Base-by-base conservation (phyloP, 2,113 vertebrate genomes). In the Heterotis niloticus region DNA sequence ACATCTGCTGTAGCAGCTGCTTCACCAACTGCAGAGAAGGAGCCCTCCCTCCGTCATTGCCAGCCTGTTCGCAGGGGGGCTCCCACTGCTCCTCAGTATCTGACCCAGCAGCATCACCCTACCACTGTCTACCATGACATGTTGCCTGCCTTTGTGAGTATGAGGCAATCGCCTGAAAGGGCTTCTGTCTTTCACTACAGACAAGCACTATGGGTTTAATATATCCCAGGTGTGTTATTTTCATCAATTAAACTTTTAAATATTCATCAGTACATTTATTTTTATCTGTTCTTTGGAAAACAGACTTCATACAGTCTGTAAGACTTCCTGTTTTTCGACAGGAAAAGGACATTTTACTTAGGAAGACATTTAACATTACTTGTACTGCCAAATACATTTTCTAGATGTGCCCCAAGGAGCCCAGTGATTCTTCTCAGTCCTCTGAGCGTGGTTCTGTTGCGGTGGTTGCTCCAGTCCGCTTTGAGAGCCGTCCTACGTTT, bases 131-230 rank as follows among this genome's bases (percentile, higher is more conserved):
- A 98, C 93, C 98, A 98, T 73, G 98, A 99, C 88, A 98, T 99
- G 98, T 92, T 99, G 74, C 98, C 98, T 80, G 97, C 98, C 82
- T 99, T 99, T 90, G 97, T 99, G 87, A 95, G 96, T 95, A 65
- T 23, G 1, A 18, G 20, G 10, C 20, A 23, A n/a, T 11, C 18
- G 20, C 18, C 59, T 62, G 20, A 17, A 20, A 62, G 20, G 59
- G 13, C 20, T 14, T 20, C 11, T 20, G 59, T 66, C 64, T n/a
- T 10, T 66, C 5, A 24, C 20, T 10, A 23, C 20, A 66, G 64
- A 66, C 64, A 23, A n/a, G 64, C 18, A 12, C 64, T 12, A n/a
- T 66, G 0, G 5, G 4, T 66, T 5, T 17, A 17, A 62, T 11
- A 62, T 20, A 62, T 62, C 3, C 59, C 2, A 4, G 3, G 11